Evolutionary conservation across 2,113 vertebrate genomes (phyloP).

Genomic region (Glareola pratincola): DNA sequence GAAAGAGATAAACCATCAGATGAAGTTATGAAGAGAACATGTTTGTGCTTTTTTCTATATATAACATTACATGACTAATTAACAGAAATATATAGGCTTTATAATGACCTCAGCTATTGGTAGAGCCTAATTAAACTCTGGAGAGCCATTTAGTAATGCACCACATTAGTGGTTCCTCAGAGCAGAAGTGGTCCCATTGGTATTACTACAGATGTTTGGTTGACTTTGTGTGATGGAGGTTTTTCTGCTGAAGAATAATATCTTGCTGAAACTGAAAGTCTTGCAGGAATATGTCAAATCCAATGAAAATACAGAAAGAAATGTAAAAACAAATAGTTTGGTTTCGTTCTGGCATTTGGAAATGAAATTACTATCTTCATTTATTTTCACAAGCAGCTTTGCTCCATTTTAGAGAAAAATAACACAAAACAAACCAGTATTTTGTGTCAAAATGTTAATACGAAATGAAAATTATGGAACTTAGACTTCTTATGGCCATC

Average conservation of each 20-base stretch:
- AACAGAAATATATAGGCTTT: not conserved
- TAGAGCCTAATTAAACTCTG: not conserved
- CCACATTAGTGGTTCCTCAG: not conserved
- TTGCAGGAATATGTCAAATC: not conserved
- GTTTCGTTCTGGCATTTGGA: not conserved
- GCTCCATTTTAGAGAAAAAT: not conserved
- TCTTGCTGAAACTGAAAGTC: not conserved
- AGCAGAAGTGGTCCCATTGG: not conserved
- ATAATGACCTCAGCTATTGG: not conserved
- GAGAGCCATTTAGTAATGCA: not conserved
- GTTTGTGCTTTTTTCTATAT: not conserved
- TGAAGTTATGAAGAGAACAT: not conserved
- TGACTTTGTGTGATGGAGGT: not conserved
- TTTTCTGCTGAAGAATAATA: not conserved
- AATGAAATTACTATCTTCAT: not conserved
- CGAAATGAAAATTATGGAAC: not conserved
- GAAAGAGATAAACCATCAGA: not conserved
- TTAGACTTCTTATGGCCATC: not conserved
- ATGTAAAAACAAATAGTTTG: not conserved
- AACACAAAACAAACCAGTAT: not conserved
- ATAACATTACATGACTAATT: not conserved
- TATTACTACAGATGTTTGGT: not conserved
- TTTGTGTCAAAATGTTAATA: not conserved
- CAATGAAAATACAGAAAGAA: not conserved
- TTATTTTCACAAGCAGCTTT: not conserved